Conservation (phyloP, 1,140 invertebrate species). For the Meloidogyne exigua region DNA sequence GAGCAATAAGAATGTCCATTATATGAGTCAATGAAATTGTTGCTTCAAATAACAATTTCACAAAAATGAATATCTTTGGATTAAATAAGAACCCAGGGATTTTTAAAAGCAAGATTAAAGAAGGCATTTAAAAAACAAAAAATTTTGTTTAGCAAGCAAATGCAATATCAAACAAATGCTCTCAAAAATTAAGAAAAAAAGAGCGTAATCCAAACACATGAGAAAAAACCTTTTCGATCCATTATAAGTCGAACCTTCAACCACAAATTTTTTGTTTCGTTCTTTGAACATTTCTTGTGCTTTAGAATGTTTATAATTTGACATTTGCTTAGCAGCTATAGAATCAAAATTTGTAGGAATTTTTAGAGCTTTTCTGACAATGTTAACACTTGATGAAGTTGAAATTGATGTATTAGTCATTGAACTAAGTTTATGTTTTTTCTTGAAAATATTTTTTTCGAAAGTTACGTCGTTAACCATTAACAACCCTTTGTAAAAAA, state of each 20-base stretch:
- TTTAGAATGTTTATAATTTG: constrained; percentile 20
- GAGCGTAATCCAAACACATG: too few relatives aligned
- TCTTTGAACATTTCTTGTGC: constrained; percentile 25
- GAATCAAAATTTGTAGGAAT: constrained; percentile 21
- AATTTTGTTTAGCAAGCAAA: too few relatives aligned
- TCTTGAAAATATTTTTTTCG: neutral
- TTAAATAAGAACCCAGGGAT: neutral
- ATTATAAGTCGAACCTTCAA: neutral
- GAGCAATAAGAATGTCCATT: neutral
- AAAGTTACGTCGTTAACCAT: neutral
- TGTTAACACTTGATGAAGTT: neutral
- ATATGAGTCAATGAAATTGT: neutral
- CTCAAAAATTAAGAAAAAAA: too few relatives aligned
- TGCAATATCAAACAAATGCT: too few relatives aligned
- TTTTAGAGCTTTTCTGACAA: constrained; percentile 10
- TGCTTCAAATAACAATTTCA: constrained; percentile 5
- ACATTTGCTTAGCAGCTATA: constrained; percentile 14
- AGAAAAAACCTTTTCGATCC: neutral
- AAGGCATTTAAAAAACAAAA: too few relatives aligned
- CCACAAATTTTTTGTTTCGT: constrained; percentile 8
- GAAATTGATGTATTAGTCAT: neutral
- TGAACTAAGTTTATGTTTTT: neutral
- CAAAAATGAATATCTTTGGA: neutral
- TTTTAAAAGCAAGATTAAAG: too few relatives aligned
- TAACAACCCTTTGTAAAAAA: neutral